phyloP scores from a whole-genome alignment of 2,797 vertebrate genomes.

The Cyclura pinguis region DNA sequence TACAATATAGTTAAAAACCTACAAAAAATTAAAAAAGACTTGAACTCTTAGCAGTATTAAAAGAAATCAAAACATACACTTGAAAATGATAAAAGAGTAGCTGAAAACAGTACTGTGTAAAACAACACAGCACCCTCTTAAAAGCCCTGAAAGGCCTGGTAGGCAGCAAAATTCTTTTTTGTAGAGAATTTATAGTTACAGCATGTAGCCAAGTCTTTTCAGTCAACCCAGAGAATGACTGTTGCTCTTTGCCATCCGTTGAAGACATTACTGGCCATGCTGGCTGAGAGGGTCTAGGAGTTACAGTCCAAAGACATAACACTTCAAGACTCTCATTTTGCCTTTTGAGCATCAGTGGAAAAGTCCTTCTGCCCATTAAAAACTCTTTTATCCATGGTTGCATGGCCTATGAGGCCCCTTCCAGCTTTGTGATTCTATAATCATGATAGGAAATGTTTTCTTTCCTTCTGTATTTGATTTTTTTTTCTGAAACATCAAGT shows the following conservation, averaged over 20 bases:
- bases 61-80: no score
- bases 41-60: no score
- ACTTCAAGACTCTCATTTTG: neutral
- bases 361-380: neutral
- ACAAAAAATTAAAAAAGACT: no score
- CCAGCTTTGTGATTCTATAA: no score
- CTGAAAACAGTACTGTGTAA: no score
- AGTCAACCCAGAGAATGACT: neutral
- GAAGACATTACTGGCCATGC: no score
- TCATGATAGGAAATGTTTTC: neutral
- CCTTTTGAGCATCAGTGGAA: neutral
- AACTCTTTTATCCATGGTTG: neutral
- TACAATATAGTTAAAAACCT: no score
- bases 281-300: no score
- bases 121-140: no score
- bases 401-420: neutral
- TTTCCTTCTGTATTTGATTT: neutral
- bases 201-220: neutral
- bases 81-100: no score
- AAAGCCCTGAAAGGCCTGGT: no score
- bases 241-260: neutral
- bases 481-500: neutral
- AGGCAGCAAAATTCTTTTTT: neutral
- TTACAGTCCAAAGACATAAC: no score
- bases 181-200: neutral